Evolutionary conservation across 2,888 invertebrate genomes (phyloP).

Genomic region (Neuroscelio doddi): DNA sequence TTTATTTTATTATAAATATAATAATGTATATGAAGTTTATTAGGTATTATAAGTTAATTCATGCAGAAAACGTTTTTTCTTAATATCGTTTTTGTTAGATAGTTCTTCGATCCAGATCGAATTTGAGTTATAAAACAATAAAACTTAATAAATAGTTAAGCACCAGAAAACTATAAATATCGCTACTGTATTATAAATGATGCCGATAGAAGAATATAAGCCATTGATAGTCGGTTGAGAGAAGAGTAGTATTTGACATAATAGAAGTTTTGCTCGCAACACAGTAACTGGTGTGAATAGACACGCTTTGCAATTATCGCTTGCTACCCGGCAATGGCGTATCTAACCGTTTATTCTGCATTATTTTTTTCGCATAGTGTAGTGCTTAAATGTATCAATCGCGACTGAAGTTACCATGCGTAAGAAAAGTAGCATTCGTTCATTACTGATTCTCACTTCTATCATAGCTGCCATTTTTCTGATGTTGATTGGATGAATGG

Average conservation of each 20-base stretch:
- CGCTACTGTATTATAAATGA: too few species aligned
- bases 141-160: too few species aligned
- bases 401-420: slow-evolving; percentile 32
- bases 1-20: too few species aligned
- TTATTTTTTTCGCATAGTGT: slow-evolving; percentile 11
- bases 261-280: slow-evolving; percentile 28
- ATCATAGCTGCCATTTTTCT: slow-evolving; percentile 38
- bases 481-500: slow-evolving; percentile 27
- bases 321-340: slow-evolving; percentile 50
- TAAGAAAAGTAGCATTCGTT: slow-evolving; percentile 34
- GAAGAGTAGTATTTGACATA: slow-evolving; percentile 10
- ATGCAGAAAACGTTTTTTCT: too few species aligned
- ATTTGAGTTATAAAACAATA: too few species aligned
- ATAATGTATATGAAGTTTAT: too few species aligned
- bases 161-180: too few species aligned
- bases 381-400: slow-evolving; percentile 22
- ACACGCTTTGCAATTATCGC: slow-evolving; percentile 64
- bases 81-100: too few species aligned
- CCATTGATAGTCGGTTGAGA: too few species aligned
- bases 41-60: too few species aligned
- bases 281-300: slow-evolving; percentile 59
- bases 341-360: slow-evolving; percentile 47
- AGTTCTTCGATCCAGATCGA: too few species aligned
- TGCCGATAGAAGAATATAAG: too few species aligned
- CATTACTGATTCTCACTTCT: slow-evolving; percentile 38